Evolutionary conservation across 2,888 invertebrate species (phyloP).

Genomic region (Zhuqinia jingwanae): DNA sequence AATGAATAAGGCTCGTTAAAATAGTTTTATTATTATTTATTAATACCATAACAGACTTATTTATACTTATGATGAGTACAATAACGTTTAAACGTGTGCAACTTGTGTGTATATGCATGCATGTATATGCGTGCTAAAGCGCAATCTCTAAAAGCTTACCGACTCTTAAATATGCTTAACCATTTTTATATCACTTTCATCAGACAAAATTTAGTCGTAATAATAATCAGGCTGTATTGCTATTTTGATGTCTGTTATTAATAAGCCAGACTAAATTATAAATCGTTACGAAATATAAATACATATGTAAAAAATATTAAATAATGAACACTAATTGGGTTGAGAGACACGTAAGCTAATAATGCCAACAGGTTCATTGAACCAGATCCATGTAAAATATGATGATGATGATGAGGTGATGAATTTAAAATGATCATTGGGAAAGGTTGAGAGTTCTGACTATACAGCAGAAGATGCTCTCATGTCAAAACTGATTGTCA

Average conservation of each 20-base stretch:
- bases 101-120: neutral
- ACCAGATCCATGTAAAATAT: neutral
- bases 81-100: neutral
- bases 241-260: neutral
- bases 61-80: neutral
- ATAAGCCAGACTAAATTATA: constrained; percentile 1
- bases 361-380: constrained; percentile 21
- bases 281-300: neutral
- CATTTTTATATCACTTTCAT: constrained; percentile 29
- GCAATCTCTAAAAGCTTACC: neutral
- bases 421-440: neutral
- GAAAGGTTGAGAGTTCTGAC: constrained; percentile 10
- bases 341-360: neutral
- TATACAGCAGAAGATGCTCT: no score
- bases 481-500: no score
- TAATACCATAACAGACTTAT: no score
- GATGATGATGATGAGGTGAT: no score
- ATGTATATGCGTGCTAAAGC: neutral
- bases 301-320: constrained; percentile 14
- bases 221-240: neutral
- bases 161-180: no score
- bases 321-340: constrained; percentile 7
- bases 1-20: constrained; percentile 40
- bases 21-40: constrained; percentile 32
- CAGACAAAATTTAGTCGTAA: neutral